A percentile compares a stretch with the other conserved stretches of the same genome.
phyloP scores from a whole-genome alignment of 2,113 vertebrate species.

The Thermophis baileyi region DNA sequence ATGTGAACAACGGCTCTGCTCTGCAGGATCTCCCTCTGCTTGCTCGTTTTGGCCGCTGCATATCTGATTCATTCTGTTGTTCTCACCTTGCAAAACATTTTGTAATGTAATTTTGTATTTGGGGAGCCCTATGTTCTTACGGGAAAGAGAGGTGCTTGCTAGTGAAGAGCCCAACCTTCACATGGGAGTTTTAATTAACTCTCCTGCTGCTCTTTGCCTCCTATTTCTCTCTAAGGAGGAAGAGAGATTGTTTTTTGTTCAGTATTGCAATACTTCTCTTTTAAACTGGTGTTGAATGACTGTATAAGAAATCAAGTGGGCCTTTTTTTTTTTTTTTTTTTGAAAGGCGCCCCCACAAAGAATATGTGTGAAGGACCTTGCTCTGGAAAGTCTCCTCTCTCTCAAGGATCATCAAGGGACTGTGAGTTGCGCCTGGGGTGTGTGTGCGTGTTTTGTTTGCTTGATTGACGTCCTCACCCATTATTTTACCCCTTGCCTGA shows the following conservation, averaged over 20 bases:
- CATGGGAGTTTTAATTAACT: not conserved
- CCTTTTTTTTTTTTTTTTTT: not conserved
- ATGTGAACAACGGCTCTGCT: not conserved
- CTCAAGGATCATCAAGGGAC: not conserved
- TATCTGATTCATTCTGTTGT: too few species aligned
- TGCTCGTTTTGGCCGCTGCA: too few species aligned
- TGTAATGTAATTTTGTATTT: not conserved
- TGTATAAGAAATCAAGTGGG: not conserved
- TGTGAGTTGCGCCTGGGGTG: not conserved
- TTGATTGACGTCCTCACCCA: too few species aligned
- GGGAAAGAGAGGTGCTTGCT: not conserved
- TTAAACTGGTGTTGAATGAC: not conserved
- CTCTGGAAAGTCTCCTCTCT: not conserved
- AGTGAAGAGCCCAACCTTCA: not conserved
- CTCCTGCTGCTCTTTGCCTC: not conserved
- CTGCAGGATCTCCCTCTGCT: not conserved
- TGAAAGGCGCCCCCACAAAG: slow-evolving; percentile 2
- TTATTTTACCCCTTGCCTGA: not conserved
- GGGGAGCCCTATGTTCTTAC: not conserved
- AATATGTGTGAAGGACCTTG: not conserved
- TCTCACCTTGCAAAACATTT: not conserved
- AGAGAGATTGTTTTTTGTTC: not conserved
- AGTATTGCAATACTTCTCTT: not conserved
- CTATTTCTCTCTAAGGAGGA: too few species aligned
- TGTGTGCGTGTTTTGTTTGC: not conserved